phyloP scores from a whole-genome alignment of 2,797 vertebrate genomes.

The Typhlichthys eigenmanni region DNA sequence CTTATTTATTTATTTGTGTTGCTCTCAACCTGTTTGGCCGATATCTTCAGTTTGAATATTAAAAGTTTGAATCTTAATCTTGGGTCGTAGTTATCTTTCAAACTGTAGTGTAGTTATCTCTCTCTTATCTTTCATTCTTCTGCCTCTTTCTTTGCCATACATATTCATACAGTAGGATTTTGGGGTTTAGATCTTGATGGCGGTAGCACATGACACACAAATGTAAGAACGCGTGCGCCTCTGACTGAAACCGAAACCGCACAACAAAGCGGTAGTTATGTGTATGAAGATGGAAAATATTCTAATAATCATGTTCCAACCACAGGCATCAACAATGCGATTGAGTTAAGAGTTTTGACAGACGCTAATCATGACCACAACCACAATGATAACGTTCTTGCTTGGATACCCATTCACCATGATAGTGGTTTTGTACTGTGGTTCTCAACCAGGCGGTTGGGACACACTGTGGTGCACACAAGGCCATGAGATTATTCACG shows the following conservation, averaged over 20 bases:
- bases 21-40: slow-evolving; percentile 16
- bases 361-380: too few species aligned
- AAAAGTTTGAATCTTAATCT: slow-evolving; percentile 46
- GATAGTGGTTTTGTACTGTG: too few species aligned
- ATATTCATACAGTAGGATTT: slow-evolving; percentile 1
- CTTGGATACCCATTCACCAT: too few species aligned
- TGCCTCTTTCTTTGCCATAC: too few species aligned
- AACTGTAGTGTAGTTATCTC: too few species aligned
- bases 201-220: slow-evolving; percentile 13
- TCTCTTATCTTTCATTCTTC: too few species aligned
- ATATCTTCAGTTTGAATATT: slow-evolving; percentile 20
- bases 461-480: too few species aligned
- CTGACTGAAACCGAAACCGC: slow-evolving; percentile 19
- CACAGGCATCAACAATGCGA: slow-evolving; percentile 5
- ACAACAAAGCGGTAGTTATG: slow-evolving; percentile 7
- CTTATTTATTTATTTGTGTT: slow-evolving; percentile 10
- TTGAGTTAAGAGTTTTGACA: background rate
- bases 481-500: too few species aligned
- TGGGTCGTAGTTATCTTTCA: slow-evolving; percentile 14
- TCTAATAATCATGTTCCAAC: background rate
- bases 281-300: slow-evolving; percentile 23
- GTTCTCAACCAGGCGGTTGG: too few species aligned
- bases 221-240: slow-evolving; percentile 10
- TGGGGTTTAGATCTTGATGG: slow-evolving; percentile 11
- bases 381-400: too few species aligned